A percentile compares a stretch with the other conserved stretches of the same genome.
Conservation (phyloP, 2,888 invertebrate genomes). For the Drosophila flavopinicola region DNA sequence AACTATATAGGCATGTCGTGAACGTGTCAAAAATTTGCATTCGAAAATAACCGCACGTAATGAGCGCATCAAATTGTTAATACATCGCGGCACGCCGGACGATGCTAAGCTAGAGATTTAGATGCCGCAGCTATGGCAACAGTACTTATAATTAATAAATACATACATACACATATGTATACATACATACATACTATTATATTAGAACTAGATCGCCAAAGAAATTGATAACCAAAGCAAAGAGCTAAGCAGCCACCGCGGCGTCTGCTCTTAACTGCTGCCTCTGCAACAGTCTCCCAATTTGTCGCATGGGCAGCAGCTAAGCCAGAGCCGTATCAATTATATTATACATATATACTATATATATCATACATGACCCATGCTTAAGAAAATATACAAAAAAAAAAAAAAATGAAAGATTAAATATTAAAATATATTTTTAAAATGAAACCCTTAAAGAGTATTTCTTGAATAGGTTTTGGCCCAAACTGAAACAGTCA, state of each 20-base stretch:
- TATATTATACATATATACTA: conserved; percentile 27
- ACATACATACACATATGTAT: conserved; percentile 15
- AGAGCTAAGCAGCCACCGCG: conserved; percentile 75
- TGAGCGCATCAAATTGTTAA: conserved; percentile 94
- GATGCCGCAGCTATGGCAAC: conserved; percentile 57
- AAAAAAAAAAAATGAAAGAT: conserved; percentile 40
- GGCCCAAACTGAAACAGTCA: conserved; percentile 17
- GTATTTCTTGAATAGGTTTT: conserved; percentile 37
- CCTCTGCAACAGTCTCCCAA: conserved; percentile 42
- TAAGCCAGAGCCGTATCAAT: conserved; percentile 21
- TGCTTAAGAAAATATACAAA: conserved; percentile 43
- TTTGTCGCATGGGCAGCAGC: conserved; percentile 24
- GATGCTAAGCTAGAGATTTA: conserved; percentile 88
- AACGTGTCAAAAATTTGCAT: conserved; percentile 93
- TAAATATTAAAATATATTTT: conserved; percentile 68
- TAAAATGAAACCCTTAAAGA: conserved; percentile 42
- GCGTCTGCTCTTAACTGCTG: conserved; percentile 24
- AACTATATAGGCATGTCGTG: conserved; percentile 90
- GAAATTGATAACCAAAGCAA: conserved; percentile 45
- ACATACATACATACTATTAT: conserved; percentile 36
- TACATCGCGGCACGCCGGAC: conserved; percentile 94
- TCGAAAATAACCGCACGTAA: conserved; percentile 94
- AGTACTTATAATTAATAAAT: conserved; percentile 38
- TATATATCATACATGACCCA: conserved; percentile 52
- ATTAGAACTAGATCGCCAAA: conserved; percentile 61